Base-by-base conservation (phyloP, 2,797 vertebrate species). In the Momotus momota region DNA sequence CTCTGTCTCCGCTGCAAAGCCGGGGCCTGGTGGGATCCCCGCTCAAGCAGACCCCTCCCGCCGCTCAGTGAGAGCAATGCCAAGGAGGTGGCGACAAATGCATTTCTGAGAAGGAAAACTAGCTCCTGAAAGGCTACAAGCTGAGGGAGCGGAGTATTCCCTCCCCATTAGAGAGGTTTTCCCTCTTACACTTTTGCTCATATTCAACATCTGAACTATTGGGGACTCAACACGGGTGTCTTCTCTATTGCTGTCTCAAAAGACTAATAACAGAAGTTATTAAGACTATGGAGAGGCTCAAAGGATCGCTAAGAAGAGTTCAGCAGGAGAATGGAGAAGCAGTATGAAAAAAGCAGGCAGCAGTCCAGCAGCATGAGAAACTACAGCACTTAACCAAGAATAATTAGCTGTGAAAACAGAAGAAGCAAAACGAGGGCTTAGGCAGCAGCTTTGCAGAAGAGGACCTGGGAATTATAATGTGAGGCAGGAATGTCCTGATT, bases 381-480 rank as follows among this genome's bases (percentile, higher is more conserved):
- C 12, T 80, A 41, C 58, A 51, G 33, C 79, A 21, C 75, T 85
- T 92, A 77, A 88, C 66, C n/a, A 43, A 61, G 88, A 78, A 69
- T 80, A 96, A 90, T 87, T 94, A 92, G 38, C 79, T 96, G 52
- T 43, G 66, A 94, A 92, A 93, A 79, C 31, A 78, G 11, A 71
- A 62, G 75, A 73, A 12, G 43, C 19, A 66, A 89, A 95, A 48
- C 3, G n/a, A 93, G n/a, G 7, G 27, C 43, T 89, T 31, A 55
- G 40, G 64, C 67, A 84, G 66, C 41, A 86, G 31, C 45, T 16
- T 8, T 60, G 38, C 26, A 77, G 43, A 78, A 74, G 25, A 83
- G 17, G 13, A 81, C 3, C n/a, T 72, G 62, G 29, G 46, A 70
- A 45, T 67, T 49, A 48, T 9, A 71, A 70, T 10, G 45, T 0